A percentile compares a stretch with the other conserved stretches of the same genome.
These are phyloP conservation scores for Ips nitidus DNA, from an alignment of 1,140 invertebrate genomes.

Conservation along the genomic window DNA sequence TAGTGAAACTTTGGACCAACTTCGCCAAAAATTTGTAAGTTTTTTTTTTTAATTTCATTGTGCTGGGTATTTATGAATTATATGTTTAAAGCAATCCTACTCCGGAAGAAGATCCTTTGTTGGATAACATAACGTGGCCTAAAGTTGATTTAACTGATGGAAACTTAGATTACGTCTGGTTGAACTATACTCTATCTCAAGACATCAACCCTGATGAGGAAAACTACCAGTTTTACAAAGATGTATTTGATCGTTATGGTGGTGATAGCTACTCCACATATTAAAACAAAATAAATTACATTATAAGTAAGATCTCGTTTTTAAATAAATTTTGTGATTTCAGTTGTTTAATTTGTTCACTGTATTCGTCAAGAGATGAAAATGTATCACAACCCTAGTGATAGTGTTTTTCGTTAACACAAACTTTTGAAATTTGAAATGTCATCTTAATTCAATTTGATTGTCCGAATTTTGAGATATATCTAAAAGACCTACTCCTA, in stretches of 20 bases:
- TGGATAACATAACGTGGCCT: slow-evolving; percentile 26
- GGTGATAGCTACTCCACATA: slow-evolving; percentile 14
- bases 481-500: not conserved
- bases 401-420: too few relatives aligned
- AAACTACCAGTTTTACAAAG: slow-evolving; percentile 15
- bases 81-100: slow-evolving; percentile 22
- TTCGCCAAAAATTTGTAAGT: slow-evolving; percentile 28
- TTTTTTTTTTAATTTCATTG: not conserved
- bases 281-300: slow-evolving; percentile 2
- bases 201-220: slow-evolving; percentile 19
- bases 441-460: not conserved
- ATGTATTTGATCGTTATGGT: slow-evolving; percentile 20
- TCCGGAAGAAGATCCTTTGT: slow-evolving; percentile 4
- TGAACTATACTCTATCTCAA: slow-evolving; percentile 6
- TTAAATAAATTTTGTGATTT: too few relatives aligned
- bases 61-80: too few relatives aligned
- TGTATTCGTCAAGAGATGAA: too few relatives aligned
- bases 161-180: slow-evolving; percentile 14
- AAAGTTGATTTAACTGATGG: not conserved
- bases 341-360: too few relatives aligned
- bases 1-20: slow-evolving; percentile 31
- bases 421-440: too few relatives aligned
- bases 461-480: not conserved
- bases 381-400: too few relatives aligned
- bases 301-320: too few relatives aligned